These are phyloP conservation scores for Agapetus fuscipes DNA, from an alignment of 2,888 invertebrate species.

Conservation along the genomic window DNA sequence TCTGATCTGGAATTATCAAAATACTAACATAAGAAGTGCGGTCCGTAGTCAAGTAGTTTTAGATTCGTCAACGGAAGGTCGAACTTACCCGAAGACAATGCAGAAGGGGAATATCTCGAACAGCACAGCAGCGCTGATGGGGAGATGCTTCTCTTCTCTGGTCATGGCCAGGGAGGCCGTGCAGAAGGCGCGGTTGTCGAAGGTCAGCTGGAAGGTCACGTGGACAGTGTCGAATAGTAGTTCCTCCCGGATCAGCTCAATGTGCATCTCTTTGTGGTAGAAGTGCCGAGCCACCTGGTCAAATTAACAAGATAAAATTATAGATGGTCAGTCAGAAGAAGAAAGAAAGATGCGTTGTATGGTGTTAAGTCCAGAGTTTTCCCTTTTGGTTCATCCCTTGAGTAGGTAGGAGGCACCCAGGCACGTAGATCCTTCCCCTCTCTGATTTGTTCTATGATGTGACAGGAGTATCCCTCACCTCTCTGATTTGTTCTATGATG, in stretches of 20 bases:
- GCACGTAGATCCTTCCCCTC: not conserved
- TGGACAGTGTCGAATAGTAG: constrained; percentile 84
- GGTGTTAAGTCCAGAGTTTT: too few species aligned
- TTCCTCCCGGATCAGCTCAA: constrained; percentile 81
- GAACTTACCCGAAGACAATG: constrained; percentile 85
- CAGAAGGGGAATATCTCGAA: constrained; percentile 98
- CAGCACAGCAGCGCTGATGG: constrained; percentile 79
- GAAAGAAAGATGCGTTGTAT: too few species aligned
- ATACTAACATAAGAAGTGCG: too few species aligned
- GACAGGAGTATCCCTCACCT: too few species aligned
- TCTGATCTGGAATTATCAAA: constrained; percentile 62
- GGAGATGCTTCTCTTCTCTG: constrained; percentile 78
- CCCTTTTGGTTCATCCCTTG: too few species aligned
- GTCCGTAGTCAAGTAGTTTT: too few species aligned
- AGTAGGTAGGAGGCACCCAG: too few species aligned
- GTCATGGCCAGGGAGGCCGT: constrained; percentile 77
- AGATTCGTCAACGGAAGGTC: too few species aligned
- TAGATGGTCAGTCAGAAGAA: too few species aligned
- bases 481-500: constrained; percentile 92
- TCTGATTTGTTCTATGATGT: not conserved
- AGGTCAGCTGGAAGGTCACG: constrained; percentile 87
- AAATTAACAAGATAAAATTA: too few species aligned
- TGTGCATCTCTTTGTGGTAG: constrained; percentile 90
- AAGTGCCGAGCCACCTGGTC: constrained; percentile 78
- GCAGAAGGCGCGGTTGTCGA: constrained; percentile 88